Evolutionary conservation across 2,888 invertebrate genomes (phyloP), one percentile per base, ranked within the genome.

Genomic region (Metallyticus violacea): DNA sequence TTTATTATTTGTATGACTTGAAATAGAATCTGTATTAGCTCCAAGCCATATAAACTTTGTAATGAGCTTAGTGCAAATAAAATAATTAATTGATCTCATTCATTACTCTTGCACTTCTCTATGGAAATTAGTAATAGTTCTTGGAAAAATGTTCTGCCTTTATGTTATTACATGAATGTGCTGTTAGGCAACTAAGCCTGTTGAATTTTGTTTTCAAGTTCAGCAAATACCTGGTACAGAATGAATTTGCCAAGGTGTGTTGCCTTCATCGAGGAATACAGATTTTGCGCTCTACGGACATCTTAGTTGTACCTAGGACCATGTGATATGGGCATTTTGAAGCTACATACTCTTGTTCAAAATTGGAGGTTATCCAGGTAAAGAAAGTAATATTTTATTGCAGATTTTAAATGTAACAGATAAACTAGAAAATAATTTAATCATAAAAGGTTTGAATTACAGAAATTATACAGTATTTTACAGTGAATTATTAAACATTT

Each of bases 261-360:
- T 95, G 96, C 22, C 93, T 99, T 22, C 97, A 98, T 92, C 97
- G 97, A 86, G 98, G 98, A 80, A 96, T 98, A 89, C 94, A 96
- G 89, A 95, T 96, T n/a, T 93, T 98, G 40, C 90, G 92, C 81
- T 90, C 91, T 76, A 92, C 92, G 28, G 91, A 92, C 76, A 90
- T 93, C 22, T 90, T 93, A n/a, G 91, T 91, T 15, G 92, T 93
- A 7, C 93, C 93, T 3, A 91, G 92, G n/a, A 88, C 88, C 26
- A 87, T 89, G 85, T 87, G 86, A 86, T 27, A 6, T 82, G 40
- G 40, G 15, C 15, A 62, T 15, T 62, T 9, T 62, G 2, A 62
- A 62, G 40, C 9, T 62, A 15, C 40, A 15, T 62, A 2, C 2
- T 62, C 40, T 62, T 9, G 0, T 15, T 62, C 4, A 62, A 22